phyloP scores from a whole-genome alignment of 2,888 invertebrate genomes.

The Hypomecis punctinalis region DNA sequence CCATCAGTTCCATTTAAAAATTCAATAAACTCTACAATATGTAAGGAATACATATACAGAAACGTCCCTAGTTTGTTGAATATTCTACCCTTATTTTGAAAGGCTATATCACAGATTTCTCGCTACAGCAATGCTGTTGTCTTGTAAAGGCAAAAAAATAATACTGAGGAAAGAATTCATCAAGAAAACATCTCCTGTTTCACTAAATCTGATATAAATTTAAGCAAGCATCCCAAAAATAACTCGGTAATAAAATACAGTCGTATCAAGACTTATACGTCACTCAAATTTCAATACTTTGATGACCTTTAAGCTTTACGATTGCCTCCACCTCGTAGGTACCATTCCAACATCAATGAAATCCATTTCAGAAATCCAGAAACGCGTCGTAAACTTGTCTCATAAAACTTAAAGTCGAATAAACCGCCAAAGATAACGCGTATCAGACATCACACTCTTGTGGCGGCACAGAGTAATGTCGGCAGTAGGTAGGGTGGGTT shows the following conservation, averaged over 20 bases:
- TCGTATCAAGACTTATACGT: neutral
- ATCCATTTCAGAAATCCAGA: constrained; percentile 18
- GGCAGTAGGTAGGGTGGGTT: neutral
- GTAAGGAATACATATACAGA: no score
- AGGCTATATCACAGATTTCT: no score
- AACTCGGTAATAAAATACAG: no score
- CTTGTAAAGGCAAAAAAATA: no score
- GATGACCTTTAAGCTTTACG: constrained; percentile 16
- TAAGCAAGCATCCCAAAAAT: neutral
- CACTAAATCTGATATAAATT: no score
- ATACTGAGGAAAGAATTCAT: no score
- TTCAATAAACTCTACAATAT: no score
- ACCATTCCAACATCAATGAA: constrained; percentile 19
- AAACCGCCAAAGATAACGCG: constrained; percentile 30
- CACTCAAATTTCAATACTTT: constrained; percentile 6
- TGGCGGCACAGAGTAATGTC: constrained; percentile 16
- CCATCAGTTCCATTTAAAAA: no score
- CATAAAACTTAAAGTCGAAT: constrained; percentile 34
- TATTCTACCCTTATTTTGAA: no score
- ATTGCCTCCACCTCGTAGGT: constrained; percentile 6
- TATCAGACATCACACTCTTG: constrained; percentile 21
- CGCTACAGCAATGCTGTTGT: no score
- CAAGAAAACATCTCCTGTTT: no score
- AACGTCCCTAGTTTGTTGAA: no score
- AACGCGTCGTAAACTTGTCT: constrained; percentile 28